phyloP scores from a whole-genome alignment of 2,113 vertebrate genomes.

The Accipiter cooperii region DNA sequence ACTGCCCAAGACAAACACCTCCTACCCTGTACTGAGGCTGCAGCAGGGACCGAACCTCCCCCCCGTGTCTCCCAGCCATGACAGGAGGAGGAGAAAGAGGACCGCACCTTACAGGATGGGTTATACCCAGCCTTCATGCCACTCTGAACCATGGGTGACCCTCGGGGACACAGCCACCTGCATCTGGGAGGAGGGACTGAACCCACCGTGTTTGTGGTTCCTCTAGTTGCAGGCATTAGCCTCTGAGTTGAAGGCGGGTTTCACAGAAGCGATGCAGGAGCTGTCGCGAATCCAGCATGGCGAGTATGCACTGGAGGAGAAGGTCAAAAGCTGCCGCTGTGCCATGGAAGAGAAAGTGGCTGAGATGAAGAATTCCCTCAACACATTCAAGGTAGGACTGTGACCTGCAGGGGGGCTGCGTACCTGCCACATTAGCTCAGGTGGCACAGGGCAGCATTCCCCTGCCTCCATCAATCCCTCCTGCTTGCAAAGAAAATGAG shows the following conservation, averaged over 20 bases:
- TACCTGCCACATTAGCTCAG: fast-evolving
- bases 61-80: neutral
- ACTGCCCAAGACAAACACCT: neutral
- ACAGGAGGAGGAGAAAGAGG: neutral
- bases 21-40: neutral
- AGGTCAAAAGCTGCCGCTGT: conserved; percentile 82
- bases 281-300: conserved; percentile 83
- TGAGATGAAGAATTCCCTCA: conserved; percentile 90
- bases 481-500: neutral
- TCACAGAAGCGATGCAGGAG: conserved; percentile 84
- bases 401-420: neutral
- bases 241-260: conserved; percentile 87
- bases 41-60: neutral
- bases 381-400: conserved; percentile 85
- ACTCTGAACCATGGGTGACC: neutral
- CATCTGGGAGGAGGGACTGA: neutral
- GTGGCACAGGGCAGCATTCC: neutral
- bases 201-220: neutral
- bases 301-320: conserved; percentile 86
- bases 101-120: neutral
- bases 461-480: neutral
- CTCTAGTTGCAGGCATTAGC: conserved; percentile 88
- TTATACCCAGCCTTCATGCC: neutral
- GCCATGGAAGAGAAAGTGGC: conserved; percentile 91
- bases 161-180: neutral